Evolutionary conservation across 2,888 invertebrate species (phyloP).

Genomic region (Hyles lineata): DNA sequence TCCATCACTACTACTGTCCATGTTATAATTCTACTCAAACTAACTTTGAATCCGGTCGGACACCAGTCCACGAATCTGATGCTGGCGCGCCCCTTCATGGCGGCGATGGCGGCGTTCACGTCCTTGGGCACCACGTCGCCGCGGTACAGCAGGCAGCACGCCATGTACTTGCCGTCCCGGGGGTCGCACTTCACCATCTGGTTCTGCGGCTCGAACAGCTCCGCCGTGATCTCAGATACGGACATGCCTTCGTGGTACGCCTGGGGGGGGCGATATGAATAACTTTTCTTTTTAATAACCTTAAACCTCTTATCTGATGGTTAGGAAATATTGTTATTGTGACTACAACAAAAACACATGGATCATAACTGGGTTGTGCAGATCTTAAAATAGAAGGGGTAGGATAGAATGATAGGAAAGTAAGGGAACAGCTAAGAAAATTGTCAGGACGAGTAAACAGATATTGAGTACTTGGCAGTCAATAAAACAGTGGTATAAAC

Average conservation of each 20-base stretch:
- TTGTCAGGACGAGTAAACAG: no score
- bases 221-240: slow-evolving; percentile 92
- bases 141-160: slow-evolving; percentile 93
- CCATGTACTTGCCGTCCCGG: slow-evolving; percentile 94
- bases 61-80: slow-evolving; percentile 98
- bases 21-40: not conserved
- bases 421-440: no score
- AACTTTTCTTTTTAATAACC: no score
- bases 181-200: slow-evolving; percentile 97
- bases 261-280: slow-evolving; percentile 50
- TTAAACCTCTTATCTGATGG: no score
- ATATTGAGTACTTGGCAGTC: no score
- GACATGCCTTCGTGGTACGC: slow-evolving; percentile 90
- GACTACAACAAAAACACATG: no score
- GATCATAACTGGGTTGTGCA: no score
- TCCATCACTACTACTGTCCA: no score
- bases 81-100: slow-evolving; percentile 89
- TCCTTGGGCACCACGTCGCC: slow-evolving; percentile 96
- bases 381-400: no score
- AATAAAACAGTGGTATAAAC: no score
- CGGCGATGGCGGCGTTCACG: slow-evolving; percentile 92
- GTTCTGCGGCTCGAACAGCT: slow-evolving; percentile 94
- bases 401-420: no score
- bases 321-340: no score
- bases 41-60: slow-evolving; percentile 95